A percentile compares a stretch with the other conserved stretches of the same genome.
phyloP scores from a whole-genome alignment of 2,797 vertebrate genomes.

The Coregonus ussuriensis region DNA sequence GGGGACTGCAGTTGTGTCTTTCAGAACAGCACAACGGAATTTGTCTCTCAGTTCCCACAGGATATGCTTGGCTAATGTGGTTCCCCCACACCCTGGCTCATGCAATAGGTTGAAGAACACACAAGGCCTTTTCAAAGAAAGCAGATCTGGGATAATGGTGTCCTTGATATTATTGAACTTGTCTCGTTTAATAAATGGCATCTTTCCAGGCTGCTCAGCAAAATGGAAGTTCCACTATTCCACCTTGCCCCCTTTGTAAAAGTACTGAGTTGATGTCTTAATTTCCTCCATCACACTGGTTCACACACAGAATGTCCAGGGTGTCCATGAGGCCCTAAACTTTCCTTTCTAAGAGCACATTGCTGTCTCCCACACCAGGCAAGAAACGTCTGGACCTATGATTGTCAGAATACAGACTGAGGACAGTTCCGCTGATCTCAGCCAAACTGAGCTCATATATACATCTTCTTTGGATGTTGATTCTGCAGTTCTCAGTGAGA shows the following conservation, averaged over 20 bases:
- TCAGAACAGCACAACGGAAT: constrained; percentile 81
- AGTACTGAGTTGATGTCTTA: constrained; percentile 50
- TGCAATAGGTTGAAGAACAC: constrained; percentile 78
- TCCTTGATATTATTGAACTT: constrained; percentile 60
- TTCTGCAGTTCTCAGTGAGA: constrained; percentile 29
- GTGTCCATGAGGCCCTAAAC: constrained; percentile 46
- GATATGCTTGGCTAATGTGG: constrained; percentile 81
- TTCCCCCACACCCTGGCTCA: constrained; percentile 83
- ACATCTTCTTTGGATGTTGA: constrained; percentile 55
- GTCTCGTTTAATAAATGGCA: constrained; percentile 68
- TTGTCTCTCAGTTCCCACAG: constrained; percentile 75
- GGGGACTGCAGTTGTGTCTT: constrained; percentile 63
- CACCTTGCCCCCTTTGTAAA: constrained; percentile 67
- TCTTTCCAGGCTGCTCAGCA: constrained; percentile 62
- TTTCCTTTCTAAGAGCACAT: constrained; percentile 61
- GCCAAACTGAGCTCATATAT: constrained; percentile 67
- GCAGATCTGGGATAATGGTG: constrained; percentile 55
- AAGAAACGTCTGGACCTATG: constrained; percentile 58
- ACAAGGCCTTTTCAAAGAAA: constrained; percentile 60
- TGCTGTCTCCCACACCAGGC: constrained; percentile 52
- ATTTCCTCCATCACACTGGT: constrained; percentile 70
- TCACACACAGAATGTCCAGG: constrained; percentile 64
- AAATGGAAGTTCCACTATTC: constrained; percentile 75
- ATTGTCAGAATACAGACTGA: constrained; percentile 67
- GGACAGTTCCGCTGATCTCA: constrained; percentile 68